Percentiles rank a stretch among this genome's conserved stretches.
Conservation (phyloP, 2,113 vertebrate species). For the Engystomops pustulosus region DNA sequence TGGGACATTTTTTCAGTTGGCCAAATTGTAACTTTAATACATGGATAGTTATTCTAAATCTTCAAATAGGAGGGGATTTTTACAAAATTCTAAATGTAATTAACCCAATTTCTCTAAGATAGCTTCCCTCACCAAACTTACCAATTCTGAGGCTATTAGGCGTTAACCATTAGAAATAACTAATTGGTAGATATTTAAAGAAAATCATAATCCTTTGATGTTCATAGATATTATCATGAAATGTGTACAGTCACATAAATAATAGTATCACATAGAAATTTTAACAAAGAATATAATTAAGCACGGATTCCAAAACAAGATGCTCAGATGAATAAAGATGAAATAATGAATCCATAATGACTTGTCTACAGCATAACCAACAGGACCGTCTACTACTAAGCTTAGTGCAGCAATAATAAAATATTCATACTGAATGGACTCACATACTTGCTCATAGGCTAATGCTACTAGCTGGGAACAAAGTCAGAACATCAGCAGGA, state of each 20-base stretch:
- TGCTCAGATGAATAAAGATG: background rate
- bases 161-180: background rate
- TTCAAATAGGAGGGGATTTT: no score
- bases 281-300: constrained; percentile 22
- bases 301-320: constrained; percentile 2
- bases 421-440: constrained; percentile 17
- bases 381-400: background rate
- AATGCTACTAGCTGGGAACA: background rate
- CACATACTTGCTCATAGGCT: background rate
- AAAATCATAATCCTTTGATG: background rate
- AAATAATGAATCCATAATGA: constrained; percentile 23
- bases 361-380: constrained; percentile 14
- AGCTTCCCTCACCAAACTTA: no score
- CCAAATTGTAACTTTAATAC: no score
- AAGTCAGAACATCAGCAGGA: background rate
- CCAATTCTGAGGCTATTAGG: background rate
- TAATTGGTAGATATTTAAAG: background rate
- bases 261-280: background rate
- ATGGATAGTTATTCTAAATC: no score
- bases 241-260: constrained; percentile 1
- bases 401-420: background rate
- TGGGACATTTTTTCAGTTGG: no score
- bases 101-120: no score
- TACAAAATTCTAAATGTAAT: no score
- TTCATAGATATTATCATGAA: background rate